Base-by-base conservation (phyloP, 2,113 vertebrate species). In the Parus major region DNA sequence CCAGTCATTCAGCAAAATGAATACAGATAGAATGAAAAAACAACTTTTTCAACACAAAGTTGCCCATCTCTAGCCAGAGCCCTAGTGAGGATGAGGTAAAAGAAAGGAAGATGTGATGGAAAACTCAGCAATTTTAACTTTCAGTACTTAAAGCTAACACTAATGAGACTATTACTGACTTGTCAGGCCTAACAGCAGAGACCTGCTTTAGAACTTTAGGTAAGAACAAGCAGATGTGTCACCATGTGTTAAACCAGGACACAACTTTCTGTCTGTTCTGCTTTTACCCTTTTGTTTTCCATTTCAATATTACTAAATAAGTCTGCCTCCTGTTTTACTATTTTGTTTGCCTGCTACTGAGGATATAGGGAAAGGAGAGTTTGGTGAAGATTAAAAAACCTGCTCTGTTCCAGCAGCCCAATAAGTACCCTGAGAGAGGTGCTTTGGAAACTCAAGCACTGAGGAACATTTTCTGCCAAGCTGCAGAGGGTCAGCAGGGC, bases 401-500 rank as follows among this genome's bases (percentile, higher is more conserved):
- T 31, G 5, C 31, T 22, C 33, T 21, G 46, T 53, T 63, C 57
- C 85, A 73, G 82, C 31, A 85, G 78, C n/a, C n/a, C 11, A 39
- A 61, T 70, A 56, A 93, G 23, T 50, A 55, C 28, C 36, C 61
- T 42, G 41, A 25, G 46, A 82, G 60, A 64, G 3, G 19, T 1
- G 11, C 66, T 80, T 19, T 14, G 57, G 68, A 83, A 88, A 46
- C 57, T 82, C 75, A 47, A 0, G 4, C 6, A 0, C 19, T 9
- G 25, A 15, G 31, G 24, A 75, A 49, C 49, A 14, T 49, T 77
- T 90, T 61, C 66, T 93, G 93, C 79, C 93, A 90, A 88, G 63
- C 79, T 42, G 92, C 85, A 90, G 55, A 82, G 28, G 82, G 92
- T 80, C 75, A 95, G 63, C n/a, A 90, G 42, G 46, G 82, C 70